Base-by-base conservation (phyloP, 2,113 vertebrate species). In the Clarias batrachus region DNA sequence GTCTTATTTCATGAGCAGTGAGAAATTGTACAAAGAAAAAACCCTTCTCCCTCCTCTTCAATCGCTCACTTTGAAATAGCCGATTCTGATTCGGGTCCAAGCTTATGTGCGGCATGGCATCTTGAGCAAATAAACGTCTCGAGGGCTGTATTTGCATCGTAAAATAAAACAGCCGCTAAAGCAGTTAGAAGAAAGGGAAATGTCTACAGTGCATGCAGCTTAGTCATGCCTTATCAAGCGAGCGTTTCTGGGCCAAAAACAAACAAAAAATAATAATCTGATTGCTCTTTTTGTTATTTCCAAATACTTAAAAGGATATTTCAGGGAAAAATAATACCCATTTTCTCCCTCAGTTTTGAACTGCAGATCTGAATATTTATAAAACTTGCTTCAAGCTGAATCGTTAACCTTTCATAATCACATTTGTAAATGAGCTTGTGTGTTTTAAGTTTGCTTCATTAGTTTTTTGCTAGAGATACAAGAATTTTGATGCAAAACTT, bases 1-100 rank as follows among this genome's bases (percentile, higher is more conserved):
- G 86, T 89, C 86, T 89, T 90, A 63, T 90, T 90, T 89, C 85
- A 87, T 68, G 84, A 84, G 82, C 78, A 21, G 70, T 85, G 88
- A 88, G 86, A 91, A 89, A 84, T 73, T 81, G 78, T 76, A 86
- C 54, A 23, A 66, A 85, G 57, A 37, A n/a, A 78, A 52, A 86
- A 76, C 68, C 66, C 56, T 3, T 25, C 12, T 25, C 70, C 70
- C 66, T 10, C 33, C 60, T 21, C 83, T 68, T 23, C 63, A 21
- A 23, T 54, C n/a, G 2, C 37, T 57, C 57, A 73, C 88, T 89
- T 89, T 86, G 68, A 87, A 89, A 89, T 25, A 63, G 77, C 81
- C 74, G 70, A 85, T 86, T 73, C 80, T 81, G 82, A 84, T 81
- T 82, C 25, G 25, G 77, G 19, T 85, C 86, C 88, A 89, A 89